Evolutionary conservation across 2,797 vertebrate genomes (phyloP).

Genomic region (Threskiornis aethiopicus): DNA sequence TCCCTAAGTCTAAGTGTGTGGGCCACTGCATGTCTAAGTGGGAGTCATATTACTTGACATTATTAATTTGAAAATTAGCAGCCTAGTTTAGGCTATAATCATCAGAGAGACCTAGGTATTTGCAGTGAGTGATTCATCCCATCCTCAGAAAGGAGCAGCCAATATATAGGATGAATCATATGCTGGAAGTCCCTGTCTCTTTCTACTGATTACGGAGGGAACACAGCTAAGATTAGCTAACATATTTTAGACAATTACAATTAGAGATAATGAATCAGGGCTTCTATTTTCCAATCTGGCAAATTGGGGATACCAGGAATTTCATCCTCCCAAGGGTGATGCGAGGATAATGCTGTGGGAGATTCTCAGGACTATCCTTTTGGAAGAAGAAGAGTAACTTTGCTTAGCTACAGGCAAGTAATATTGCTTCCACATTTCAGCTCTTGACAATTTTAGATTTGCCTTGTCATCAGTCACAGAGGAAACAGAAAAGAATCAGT

Average conservation of each 20-base stretch:
- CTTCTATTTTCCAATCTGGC: neutral
- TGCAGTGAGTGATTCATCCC: neutral
- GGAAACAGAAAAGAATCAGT: neutral
- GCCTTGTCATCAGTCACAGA: neutral
- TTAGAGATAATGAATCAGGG: neutral
- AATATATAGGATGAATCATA: constrained; percentile 7
- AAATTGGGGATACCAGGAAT: neutral
- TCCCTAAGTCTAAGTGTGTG: neutral
- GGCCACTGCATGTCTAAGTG: neutral
- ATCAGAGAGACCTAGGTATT: neutral
- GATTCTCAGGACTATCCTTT: neutral
- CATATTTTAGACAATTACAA: neutral
- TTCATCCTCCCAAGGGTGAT: neutral
- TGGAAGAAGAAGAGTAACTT: neutral
- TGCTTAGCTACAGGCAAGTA: neutral
- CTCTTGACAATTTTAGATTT: neutral
- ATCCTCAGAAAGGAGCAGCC: neutral
- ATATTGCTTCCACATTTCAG: constrained; percentile 7
- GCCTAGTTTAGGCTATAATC: neutral
- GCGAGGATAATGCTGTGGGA: neutral
- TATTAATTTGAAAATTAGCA: neutral
- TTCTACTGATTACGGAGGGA: neutral
- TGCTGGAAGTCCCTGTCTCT: neutral
- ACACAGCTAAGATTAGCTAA: neutral
- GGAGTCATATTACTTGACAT: neutral